Conservation (phyloP, 2,113 vertebrate genomes). For the Glaucomys volans region DNA sequence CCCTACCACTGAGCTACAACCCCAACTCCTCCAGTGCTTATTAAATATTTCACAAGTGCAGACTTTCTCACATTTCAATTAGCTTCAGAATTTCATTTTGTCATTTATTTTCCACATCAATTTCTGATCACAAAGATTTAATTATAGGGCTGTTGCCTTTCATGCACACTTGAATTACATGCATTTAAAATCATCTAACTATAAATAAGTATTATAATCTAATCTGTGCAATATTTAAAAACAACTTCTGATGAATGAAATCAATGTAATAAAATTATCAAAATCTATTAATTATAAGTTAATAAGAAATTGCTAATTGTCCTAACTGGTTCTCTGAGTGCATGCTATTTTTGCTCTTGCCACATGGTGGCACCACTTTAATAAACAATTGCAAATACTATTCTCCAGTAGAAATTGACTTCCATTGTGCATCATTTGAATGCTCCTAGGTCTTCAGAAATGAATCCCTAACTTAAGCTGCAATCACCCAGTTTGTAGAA, state of each 20-base stretch:
- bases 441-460: background rate
- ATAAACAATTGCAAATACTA: constrained; percentile 4
- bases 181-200: background rate
- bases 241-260: background rate
- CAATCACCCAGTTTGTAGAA: background rate
- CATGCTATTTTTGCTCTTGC: constrained; percentile 36
- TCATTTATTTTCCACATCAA: background rate
- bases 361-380: constrained; percentile 62
- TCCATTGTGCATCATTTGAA: background rate
- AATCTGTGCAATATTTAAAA: background rate
- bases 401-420: background rate
- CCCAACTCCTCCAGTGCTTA: background rate
- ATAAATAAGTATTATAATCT: background rate
- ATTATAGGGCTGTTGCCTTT: background rate
- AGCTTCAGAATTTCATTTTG: background rate
- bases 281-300: background rate
- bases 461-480: background rate
- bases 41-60: background rate
- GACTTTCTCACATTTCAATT: background rate
- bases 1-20: too few relatives aligned
- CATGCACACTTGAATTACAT: background rate
- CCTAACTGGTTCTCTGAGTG: background rate
- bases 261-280: background rate
- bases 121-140: constrained; percentile 15
- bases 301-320: background rate